Evolutionary conservation across 2,113 vertebrate species (phyloP), one percentile per base, ranked within the genome.

Genomic region (Tetrao urogallus): DNA sequence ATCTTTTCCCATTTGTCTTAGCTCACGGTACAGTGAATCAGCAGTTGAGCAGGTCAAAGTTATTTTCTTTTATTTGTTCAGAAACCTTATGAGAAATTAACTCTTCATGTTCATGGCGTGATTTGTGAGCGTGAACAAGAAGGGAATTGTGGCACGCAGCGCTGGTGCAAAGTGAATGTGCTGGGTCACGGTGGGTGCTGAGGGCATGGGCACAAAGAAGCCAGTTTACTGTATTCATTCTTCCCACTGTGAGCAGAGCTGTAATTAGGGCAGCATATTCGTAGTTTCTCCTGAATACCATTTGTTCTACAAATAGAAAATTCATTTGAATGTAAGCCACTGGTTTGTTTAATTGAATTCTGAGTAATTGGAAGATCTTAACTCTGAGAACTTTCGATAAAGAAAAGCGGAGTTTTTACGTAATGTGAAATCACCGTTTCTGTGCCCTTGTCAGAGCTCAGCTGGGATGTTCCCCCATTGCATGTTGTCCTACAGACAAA

Each of bases 31-130:
- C 0, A 1, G 66, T 47, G 43, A 63, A 50, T 9, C 30, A 66
- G 92, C 38, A 47, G 8, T 6, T 9, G 65, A 48, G 28, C 13
- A 6, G 70, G 17, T 82, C 36, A 42, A 8, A 8, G 20, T 78
- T 85, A 22, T 50, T 92, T 79, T 2, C 45, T 11, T 10, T 34
- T 12, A 2, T 10, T 34, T 67, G 45, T 11, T 65, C 69, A 27
- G 80, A 50, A 78, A 61, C 20, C 17, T 56, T 7, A 5, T 17
- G 9, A 32, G 10, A 42, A 66, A 14, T 42, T 58, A 58, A 16
- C 15, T 2, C 14, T 32, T 11, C 32, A 64, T 74, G 86, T 40
- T 82, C 0, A 0, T 13, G 0, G 0, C 8, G 45, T 52, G 54
- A 38, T 47, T 40, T 57, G 38, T 52, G 78, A 47, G 52, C 15